phyloP scores from a whole-genome alignment of 2,113 vertebrate genomes.

The Neolamprologus devosi region DNA sequence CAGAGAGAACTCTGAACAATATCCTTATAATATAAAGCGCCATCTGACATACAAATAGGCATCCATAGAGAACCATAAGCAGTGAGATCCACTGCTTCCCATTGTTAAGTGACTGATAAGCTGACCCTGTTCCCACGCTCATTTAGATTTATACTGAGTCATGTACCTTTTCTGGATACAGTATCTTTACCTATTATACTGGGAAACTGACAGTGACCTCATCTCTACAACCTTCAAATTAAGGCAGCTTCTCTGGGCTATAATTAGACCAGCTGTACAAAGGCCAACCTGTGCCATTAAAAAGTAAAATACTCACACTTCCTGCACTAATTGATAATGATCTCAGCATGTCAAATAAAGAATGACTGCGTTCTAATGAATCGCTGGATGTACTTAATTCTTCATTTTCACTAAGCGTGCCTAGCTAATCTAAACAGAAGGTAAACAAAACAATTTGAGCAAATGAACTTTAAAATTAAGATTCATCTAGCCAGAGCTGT shows the following conservation, averaged over 20 bases:
- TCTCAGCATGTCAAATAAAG: neutral
- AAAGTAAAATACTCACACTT: neutral
- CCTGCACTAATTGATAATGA: neutral
- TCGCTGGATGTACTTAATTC: neutral
- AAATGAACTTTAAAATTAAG: neutral
- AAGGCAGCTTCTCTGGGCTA: neutral
- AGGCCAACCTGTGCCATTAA: neutral
- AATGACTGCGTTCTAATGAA: neutral
- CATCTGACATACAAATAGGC: neutral
- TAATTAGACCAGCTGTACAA: neutral
- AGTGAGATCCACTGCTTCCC: neutral
- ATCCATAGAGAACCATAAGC: neutral
- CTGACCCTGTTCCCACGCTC: neutral
- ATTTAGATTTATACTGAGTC: neutral
- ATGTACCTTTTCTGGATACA: neutral
- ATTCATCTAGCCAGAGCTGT: neutral
- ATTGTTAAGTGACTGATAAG: neutral
- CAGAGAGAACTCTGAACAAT: neutral
- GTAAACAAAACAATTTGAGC: neutral
- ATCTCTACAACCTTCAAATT: neutral
- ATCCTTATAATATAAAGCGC: neutral
- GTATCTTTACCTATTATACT: neutral
- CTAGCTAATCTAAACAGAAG: neutral
- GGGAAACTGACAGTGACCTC: neutral
- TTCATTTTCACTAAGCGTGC: neutral